Evolutionary conservation across 2,888 invertebrate genomes (phyloP).

Genomic region (Cephonodes hylas): DNA sequence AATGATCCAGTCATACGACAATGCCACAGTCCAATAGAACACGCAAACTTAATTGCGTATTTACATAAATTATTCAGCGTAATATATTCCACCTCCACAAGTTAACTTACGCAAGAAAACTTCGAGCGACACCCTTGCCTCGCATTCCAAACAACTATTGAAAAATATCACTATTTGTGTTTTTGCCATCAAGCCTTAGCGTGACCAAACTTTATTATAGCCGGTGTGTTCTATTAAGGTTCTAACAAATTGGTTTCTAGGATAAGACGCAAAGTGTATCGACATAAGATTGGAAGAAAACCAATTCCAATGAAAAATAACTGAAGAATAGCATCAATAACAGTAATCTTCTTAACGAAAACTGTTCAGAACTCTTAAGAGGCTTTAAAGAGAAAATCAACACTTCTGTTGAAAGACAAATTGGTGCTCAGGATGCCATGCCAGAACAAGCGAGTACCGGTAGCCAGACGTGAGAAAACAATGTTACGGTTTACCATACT

Average conservation of each 20-base stretch:
- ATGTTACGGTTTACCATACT: not conserved
- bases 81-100: constrained; percentile 6
- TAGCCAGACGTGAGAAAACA: not conserved
- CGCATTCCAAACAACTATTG: not conserved
- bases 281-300: not conserved
- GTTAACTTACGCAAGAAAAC: not conserved
- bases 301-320: not conserved
- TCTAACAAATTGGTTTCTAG: too few relatives aligned
- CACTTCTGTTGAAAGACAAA: not conserved
- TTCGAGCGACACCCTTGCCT: not conserved
- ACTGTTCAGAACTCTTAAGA: not conserved
- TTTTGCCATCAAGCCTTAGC: not conserved
- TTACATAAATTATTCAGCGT: constrained; percentile 1
- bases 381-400: not conserved
- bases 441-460: not conserved
- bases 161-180: not conserved
- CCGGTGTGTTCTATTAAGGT: too few relatives aligned
- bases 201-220: too few relatives aligned
- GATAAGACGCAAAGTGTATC: not conserved
- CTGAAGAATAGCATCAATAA: not conserved
- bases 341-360: too few relatives aligned
- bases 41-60: not conserved
- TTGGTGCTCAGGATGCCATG: not conserved
- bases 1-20: not conserved
- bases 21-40: not conserved